Evolutionary conservation across 1,140 invertebrate genomes (phyloP), one percentile per base, ranked within the genome.

Genomic region (Brachionus sp.): DNA sequence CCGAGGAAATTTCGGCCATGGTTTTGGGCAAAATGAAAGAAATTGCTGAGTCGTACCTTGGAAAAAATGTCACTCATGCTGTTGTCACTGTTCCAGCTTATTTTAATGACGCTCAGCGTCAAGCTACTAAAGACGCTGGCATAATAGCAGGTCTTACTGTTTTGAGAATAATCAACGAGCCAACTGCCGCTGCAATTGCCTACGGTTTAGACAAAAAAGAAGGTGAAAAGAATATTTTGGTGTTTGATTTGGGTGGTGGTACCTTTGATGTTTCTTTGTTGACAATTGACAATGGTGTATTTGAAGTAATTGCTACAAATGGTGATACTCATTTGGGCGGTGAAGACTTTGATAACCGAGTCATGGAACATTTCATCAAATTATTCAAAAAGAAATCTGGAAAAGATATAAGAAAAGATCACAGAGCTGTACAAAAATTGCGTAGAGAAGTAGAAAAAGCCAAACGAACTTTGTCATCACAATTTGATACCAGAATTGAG

Each of bases 81-180:
- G 96, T 98, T 13, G 95, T 98, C 12, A 98, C 96, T 3, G 96
- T 98, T 1, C 96, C 97, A 9, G 96, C 97, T 83, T 98, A 98
- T 88, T 98, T 98, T 92, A 98, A 98, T 87, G 96, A 98, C 90
- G 95, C 85, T 29, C 87, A 88, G 77, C 84, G 87, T 64, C 87
- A 87, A 83, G 89, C 89, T 0, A 90, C 89, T 6, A 90, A 90
- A 83, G 89, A 90, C 84, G 89, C 89, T 19, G 89, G 88, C 5
- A 84, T 77, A 2, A 90, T 90, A 62, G 86, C 89, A 23, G 84
- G 88, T 84, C 46, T 90, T 46, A 94, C 89, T 85, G 97, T 99
- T 2, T 96, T 99, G 94, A 93, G 98, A 90, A 99, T 99, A 86
- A 99, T 99, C 87, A 99, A 99, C 88, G 98, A 99, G 89, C 98